A percentile compares a stretch with the other conserved stretches of the same genome.
Evolutionary conservation across 2,888 invertebrate species (phyloP).

Genomic region (Tupiocoris notatus): DNA sequence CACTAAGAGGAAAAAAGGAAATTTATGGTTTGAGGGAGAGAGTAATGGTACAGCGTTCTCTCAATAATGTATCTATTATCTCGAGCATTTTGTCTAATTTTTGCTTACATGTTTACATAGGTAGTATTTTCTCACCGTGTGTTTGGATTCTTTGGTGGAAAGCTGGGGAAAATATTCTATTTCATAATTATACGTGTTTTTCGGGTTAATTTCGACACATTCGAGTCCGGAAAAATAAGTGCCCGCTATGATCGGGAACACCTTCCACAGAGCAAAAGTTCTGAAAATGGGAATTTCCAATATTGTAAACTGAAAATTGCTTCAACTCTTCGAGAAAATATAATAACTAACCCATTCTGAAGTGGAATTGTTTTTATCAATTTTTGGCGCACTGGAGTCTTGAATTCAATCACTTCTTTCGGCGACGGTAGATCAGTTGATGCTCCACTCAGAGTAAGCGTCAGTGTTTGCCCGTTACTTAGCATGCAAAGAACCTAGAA

Average conservation of each 20-base stretch:
- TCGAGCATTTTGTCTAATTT: no score
- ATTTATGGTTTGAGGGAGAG: no score
- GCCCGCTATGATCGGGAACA: slow-evolving; percentile 21
- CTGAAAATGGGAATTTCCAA: no score
- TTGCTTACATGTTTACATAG: neutral
- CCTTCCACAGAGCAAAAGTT: slow-evolving; percentile 17
- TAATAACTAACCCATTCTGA: slow-evolving; percentile 23
- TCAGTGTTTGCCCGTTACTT: slow-evolving; percentile 12
- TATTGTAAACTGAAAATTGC: no score
- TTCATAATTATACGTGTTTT: neutral
- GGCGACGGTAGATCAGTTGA: slow-evolving; percentile 29
- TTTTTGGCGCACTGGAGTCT: slow-evolving; percentile 16
- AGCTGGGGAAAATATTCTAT: slow-evolving; percentile 6
- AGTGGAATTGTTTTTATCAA: slow-evolving; percentile 1
- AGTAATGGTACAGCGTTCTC: no score
- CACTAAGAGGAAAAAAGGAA: no score
- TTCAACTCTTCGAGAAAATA: no score
- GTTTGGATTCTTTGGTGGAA: slow-evolving; percentile 1
- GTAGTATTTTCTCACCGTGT: slow-evolving; percentile 11
- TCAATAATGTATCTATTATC: no score
- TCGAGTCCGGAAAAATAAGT: slow-evolving; percentile 11
- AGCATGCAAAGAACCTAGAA: slow-evolving; percentile 18
- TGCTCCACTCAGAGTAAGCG: slow-evolving; percentile 16
- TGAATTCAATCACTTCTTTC: slow-evolving; percentile 18
- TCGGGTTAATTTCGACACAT: slow-evolving; percentile 12